Conservation (phyloP, 2,113 vertebrate genomes). For the Microtus montanus region DNA sequence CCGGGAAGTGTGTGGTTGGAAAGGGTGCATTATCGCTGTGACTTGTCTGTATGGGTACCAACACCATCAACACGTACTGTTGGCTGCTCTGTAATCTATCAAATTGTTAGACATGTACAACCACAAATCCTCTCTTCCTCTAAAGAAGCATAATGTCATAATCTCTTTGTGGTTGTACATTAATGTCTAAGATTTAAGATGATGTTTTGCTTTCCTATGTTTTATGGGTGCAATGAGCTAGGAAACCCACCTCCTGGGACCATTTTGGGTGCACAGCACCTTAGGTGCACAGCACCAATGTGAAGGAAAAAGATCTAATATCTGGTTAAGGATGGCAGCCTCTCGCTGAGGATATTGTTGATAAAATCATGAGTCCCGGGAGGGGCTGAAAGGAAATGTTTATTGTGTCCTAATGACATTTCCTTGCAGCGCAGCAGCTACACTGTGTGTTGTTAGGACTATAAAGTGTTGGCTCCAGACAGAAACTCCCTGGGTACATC, state of each 20-base stretch:
- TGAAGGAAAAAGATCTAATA: not conserved
- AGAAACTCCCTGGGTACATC: not conserved
- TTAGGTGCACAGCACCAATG: not conserved
- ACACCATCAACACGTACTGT: not conserved
- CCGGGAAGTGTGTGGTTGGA: not conserved
- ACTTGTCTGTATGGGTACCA: not conserved
- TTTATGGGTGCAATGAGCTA: not conserved
- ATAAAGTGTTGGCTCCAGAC: not conserved
- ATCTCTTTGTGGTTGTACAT: not conserved
- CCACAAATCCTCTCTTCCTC: conserved; percentile 11
- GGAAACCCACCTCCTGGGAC: not conserved
- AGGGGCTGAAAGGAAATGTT: not conserved
- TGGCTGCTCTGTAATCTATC: too few relatives aligned
- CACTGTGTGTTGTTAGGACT: not conserved
- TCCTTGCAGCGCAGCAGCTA: not conserved
- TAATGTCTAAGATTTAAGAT: conserved; percentile 14
- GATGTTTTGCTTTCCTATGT: not conserved
- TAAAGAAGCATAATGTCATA: not conserved
- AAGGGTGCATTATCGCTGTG: too few relatives aligned
- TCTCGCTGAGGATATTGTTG: not conserved
- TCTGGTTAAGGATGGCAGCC: not conserved
- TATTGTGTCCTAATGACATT: not conserved
- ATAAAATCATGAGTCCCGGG: not conserved
- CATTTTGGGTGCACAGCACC: not conserved
- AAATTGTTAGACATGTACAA: not conserved